A percentile compares a stretch with the other conserved stretches of the same genome.
Evolutionary conservation across 2,797 vertebrate genomes (phyloP).

Genomic region (Poecilia gillii): DNA sequence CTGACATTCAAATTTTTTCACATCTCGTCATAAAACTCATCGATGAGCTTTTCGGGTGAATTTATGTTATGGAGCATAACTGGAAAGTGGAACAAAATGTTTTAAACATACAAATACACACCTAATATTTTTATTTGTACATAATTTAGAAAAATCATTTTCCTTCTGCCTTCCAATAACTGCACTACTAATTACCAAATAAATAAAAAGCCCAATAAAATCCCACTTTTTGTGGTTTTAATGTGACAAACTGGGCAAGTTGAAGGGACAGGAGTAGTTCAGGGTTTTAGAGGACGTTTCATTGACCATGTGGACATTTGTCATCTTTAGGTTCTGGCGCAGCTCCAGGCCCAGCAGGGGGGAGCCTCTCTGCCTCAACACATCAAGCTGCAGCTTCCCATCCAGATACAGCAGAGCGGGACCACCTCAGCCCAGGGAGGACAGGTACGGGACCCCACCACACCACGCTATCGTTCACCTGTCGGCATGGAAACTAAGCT

Average conservation of each 20-base stretch:
- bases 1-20: not conserved
- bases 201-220: not conserved
- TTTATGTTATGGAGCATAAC: not conserved
- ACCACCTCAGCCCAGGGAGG: slow-evolving; percentile 73
- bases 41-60: not conserved
- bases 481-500: not conserved
- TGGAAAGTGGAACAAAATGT: not conserved
- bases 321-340: slow-evolving; percentile 80
- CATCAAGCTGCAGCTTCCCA: slow-evolving; percentile 89
- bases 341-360: slow-evolving; percentile 89
- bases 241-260: not conserved
- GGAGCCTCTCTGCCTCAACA: slow-evolving; percentile 84
- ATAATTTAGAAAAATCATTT: not conserved
- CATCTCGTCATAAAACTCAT: not conserved
- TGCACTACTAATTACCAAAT: not conserved
- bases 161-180: not conserved
- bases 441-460: slow-evolving; percentile 55
- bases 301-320: not conserved
- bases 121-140: not conserved
- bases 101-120: not conserved
- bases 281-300: not conserved
- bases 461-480: not conserved
- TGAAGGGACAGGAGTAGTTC: not conserved
- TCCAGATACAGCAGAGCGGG: slow-evolving; percentile 86
- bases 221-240: not conserved